A percentile compares a stretch with the other conserved stretches of the same genome.
Conservation (phyloP, 2,888 invertebrate genomes). For the Drosophila sordidula region DNA sequence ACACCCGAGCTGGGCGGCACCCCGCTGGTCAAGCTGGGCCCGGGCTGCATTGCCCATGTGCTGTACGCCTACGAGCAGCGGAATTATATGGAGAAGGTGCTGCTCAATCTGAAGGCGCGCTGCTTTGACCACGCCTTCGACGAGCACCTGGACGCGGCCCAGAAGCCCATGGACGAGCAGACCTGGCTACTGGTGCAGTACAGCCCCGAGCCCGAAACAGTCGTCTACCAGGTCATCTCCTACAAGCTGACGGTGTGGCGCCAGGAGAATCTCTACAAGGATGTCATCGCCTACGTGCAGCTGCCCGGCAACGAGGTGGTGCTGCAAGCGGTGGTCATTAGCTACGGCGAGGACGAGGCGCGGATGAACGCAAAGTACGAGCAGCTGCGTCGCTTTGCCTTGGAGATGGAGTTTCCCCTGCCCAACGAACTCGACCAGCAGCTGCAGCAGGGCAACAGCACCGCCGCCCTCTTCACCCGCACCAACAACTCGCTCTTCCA, state of each 20-base stretch:
- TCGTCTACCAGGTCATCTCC: constrained; percentile 67
- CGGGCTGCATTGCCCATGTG: constrained; percentile 54
- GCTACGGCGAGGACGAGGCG: constrained; percentile 47
- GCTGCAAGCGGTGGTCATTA: constrained; percentile 73
- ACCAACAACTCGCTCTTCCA: constrained; percentile 49
- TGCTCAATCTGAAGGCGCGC: constrained; percentile 63
- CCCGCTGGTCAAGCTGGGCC: constrained; percentile 41
- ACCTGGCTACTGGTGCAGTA: constrained; percentile 79
- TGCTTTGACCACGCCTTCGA: constrained; percentile 67
- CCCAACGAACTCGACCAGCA: constrained; percentile 41
- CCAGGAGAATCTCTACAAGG: constrained; percentile 67
- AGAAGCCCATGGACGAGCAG: constrained; percentile 38
- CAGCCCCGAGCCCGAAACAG: constrained; percentile 59
- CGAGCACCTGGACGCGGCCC: constrained; percentile 33
- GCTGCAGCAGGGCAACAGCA: constrained; percentile 33
- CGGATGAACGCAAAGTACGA: constrained; percentile 52
- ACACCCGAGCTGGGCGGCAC: constrained; percentile 38
- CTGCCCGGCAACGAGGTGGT: constrained; percentile 47
- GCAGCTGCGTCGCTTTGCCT: constrained; percentile 26
- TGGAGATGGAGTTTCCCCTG: constrained; percentile 49
- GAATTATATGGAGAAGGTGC: constrained; percentile 58
- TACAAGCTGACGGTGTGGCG: constrained; percentile 67
- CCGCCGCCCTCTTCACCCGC: constrained; percentile 51
- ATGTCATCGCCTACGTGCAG: constrained; percentile 73
- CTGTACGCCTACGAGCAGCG: constrained; percentile 59